These are phyloP conservation scores for Sarcophaga variegata DNA, from an alignment of 2,888 invertebrate species.

Conservation along the genomic window DNA sequence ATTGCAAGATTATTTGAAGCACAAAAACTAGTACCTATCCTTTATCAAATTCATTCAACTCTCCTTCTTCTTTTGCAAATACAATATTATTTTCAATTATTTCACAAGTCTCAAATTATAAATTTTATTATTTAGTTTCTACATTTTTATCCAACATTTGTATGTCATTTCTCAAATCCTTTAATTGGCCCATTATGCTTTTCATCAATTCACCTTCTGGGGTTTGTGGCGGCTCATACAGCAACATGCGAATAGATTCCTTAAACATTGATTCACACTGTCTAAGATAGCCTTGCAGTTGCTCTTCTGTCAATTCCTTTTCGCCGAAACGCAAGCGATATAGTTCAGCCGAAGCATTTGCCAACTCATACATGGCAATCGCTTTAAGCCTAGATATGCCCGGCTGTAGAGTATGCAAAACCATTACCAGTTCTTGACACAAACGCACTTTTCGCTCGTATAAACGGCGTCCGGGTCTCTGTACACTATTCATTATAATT, in stretches of 20 bases:
- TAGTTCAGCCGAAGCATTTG: slow-evolving; percentile 86
- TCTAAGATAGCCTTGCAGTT: slow-evolving; percentile 83
- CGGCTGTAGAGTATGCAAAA: slow-evolving; percentile 87
- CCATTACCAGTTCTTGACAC: slow-evolving; percentile 85
- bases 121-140: slow-evolving; percentile 30
- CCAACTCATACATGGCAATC: slow-evolving; percentile 89
- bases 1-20: too few species aligned
- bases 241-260: slow-evolving; percentile 85
- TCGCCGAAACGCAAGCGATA: slow-evolving; percentile 76
- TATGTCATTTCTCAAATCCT: slow-evolving; percentile 81
- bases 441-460: slow-evolving; percentile 86
- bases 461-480: slow-evolving; percentile 83
- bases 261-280: slow-evolving; percentile 85
- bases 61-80: too few species aligned
- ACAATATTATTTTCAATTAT: not conserved
- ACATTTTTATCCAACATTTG: slow-evolving; percentile 51
- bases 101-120: not conserved
- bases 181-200: slow-evolving; percentile 86
- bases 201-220: slow-evolving; percentile 88
- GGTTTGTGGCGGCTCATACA: slow-evolving; percentile 87
- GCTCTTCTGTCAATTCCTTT: slow-evolving; percentile 73
- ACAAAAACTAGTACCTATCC: too few species aligned
- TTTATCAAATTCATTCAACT: too few species aligned
- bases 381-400: slow-evolving; percentile 83
- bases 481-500: slow-evolving; percentile 82